These are phyloP conservation scores for Drosophila mojavensis DNA, from an alignment of 1,140 invertebrate genomes.

Conservation along the genomic window DNA sequence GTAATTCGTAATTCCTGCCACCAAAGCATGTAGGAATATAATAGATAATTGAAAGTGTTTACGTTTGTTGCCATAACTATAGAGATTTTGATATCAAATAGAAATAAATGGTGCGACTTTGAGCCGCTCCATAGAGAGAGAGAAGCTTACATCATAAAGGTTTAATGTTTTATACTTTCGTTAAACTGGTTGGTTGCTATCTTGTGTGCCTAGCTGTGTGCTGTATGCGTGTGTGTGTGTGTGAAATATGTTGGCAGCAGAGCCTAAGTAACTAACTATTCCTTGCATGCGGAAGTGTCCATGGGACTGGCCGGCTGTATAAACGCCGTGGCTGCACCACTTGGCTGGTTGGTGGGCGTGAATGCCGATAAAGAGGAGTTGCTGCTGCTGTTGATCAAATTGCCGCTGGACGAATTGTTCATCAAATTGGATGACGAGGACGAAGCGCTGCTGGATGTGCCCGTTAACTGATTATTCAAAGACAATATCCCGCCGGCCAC, in stretches of 20 bases:
- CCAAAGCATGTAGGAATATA: constrained; percentile 30
- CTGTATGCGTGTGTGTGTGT: constrained; percentile 34
- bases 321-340: constrained; percentile 63
- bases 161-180: constrained; percentile 58
- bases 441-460: constrained; percentile 55
- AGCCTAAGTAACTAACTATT: constrained; percentile 50
- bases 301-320: constrained; percentile 88
- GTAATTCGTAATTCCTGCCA: constrained; percentile 30
- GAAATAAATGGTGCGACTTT: constrained; percentile 70
- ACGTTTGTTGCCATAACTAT: constrained; percentile 56
- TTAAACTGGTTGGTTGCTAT: constrained; percentile 69
- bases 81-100: constrained; percentile 78
- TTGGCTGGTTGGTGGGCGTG: constrained; percentile 78
- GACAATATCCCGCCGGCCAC: constrained; percentile 65
- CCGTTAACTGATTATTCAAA: constrained; percentile 47
- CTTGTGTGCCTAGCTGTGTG: constrained; percentile 50
- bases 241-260: constrained; percentile 41
- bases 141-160: constrained; percentile 57
- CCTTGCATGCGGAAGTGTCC: constrained; percentile 86
- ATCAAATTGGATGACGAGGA: constrained; percentile 75
- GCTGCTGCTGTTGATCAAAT: constrained; percentile 68
- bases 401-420: constrained; percentile 80
- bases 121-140: constrained; percentile 57
- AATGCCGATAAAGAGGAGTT: constrained; percentile 77
- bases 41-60: constrained; percentile 51